Conservation (phyloP, 1,140 invertebrate species). For the Bombus pyrosoma region DNA sequence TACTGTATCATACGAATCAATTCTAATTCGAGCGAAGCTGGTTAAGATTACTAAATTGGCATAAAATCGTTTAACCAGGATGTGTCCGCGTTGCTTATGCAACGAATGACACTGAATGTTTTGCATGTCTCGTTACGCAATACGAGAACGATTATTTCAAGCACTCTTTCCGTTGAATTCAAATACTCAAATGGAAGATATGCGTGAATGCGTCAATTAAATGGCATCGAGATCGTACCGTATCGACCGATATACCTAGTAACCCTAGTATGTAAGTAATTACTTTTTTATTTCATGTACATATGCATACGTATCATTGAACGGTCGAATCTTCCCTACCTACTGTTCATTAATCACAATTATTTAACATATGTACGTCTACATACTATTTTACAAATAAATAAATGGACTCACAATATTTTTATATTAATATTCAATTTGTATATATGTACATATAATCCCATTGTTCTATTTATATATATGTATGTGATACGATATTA, state of each 20-base stretch:
- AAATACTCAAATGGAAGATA: constrained; percentile 27
- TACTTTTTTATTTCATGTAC: no score
- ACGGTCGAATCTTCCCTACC: no score
- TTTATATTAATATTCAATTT: neutral
- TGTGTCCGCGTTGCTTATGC: constrained; percentile 76
- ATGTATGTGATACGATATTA: neutral
- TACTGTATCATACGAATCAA: constrained; percentile 53
- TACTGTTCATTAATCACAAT: neutral
- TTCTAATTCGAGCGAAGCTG: constrained; percentile 63
- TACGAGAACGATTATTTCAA: constrained; percentile 72
- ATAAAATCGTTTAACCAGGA: constrained; percentile 79
- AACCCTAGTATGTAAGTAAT: neutral
- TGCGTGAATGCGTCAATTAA: constrained; percentile 13
- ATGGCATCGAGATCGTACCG: neutral
- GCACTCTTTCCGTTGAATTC: constrained; percentile 52
- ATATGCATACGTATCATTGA: no score
- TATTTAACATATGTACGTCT: neutral
- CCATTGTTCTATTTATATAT: neutral
- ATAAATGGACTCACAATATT: neutral
- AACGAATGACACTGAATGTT: constrained; percentile 73
- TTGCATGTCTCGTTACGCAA: constrained; percentile 76
- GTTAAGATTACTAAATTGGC: constrained; percentile 77
- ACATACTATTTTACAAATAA: neutral
- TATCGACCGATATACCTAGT: neutral
- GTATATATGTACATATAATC: neutral